Conservation (phyloP, 1,140 invertebrate genomes). For the Hycleus cichorii region DNA sequence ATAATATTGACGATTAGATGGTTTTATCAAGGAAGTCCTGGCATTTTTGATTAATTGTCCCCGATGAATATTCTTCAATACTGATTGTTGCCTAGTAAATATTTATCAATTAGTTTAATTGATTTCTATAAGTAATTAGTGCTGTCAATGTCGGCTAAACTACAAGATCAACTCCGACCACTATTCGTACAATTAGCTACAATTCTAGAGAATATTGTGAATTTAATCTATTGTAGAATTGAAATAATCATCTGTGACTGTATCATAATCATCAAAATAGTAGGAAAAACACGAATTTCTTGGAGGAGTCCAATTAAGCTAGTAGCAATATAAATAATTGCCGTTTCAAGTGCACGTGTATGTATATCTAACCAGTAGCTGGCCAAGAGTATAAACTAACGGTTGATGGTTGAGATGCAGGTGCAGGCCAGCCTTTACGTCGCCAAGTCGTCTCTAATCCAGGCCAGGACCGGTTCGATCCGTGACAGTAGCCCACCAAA, state of each 20-base stretch:
- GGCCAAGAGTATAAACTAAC: conserved; percentile 12
- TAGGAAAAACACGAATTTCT: background rate
- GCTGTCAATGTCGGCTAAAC: too few species aligned
- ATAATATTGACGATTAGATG: too few species aligned
- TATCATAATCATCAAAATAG: background rate
- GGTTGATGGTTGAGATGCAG: conserved; percentile 12
- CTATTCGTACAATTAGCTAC: too few species aligned
- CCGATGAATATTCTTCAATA: too few species aligned
- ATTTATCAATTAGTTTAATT: too few species aligned
- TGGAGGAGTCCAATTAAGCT: conserved; percentile 5
- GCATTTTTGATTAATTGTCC: too few species aligned
- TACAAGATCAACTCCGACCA: too few species aligned
- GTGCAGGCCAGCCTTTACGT: conserved; percentile 11
- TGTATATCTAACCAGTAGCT: conserved; percentile 11
- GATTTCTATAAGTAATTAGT: too few species aligned
- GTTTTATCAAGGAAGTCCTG: too few species aligned
- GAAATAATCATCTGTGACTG: background rate
- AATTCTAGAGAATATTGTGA: background rate
- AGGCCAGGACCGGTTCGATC: too few species aligned
- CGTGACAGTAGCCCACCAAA: too few species aligned
- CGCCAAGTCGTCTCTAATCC: background rate
- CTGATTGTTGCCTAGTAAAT: too few species aligned
- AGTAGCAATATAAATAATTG: conserved; percentile 9
- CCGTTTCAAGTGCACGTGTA: conserved; percentile 11
- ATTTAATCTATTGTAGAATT: background rate